Evolutionary conservation across 2,888 invertebrate genomes (phyloP).

Genomic region (Acanthosoma haemorrhoidale): DNA sequence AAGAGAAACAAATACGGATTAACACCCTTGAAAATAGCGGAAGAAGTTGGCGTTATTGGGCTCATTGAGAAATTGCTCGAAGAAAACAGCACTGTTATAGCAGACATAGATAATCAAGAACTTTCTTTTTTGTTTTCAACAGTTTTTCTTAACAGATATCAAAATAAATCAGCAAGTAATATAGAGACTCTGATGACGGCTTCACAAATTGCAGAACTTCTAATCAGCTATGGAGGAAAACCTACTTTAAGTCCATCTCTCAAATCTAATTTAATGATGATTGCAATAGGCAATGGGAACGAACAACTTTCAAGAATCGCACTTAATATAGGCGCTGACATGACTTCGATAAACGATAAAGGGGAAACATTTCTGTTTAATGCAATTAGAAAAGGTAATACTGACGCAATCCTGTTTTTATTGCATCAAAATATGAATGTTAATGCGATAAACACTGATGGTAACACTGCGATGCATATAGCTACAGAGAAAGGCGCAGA

Average conservation of each 20-base stretch:
- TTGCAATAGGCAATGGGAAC: neutral
- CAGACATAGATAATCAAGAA: neutral
- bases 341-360: neutral
- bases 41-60: neutral
- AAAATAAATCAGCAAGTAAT: neutral
- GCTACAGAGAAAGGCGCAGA: neutral
- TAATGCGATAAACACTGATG: neutral
- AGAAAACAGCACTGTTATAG: neutral
- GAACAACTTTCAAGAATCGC: neutral
- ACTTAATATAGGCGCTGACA: neutral
- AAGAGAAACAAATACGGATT: neutral
- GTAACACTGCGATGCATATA: neutral
- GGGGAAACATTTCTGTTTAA: neutral
- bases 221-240: neutral
- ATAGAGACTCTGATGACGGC: neutral
- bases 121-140: neutral
- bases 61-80: neutral
- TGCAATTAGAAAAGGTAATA: neutral
- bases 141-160: neutral
- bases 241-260: neutral
- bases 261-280: neutral
- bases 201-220: neutral
- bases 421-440: neutral
- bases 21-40: neutral
- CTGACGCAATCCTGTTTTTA: neutral